phyloP scores from a whole-genome alignment of 2,113 vertebrate genomes.

The Accipiter cooperii region DNA sequence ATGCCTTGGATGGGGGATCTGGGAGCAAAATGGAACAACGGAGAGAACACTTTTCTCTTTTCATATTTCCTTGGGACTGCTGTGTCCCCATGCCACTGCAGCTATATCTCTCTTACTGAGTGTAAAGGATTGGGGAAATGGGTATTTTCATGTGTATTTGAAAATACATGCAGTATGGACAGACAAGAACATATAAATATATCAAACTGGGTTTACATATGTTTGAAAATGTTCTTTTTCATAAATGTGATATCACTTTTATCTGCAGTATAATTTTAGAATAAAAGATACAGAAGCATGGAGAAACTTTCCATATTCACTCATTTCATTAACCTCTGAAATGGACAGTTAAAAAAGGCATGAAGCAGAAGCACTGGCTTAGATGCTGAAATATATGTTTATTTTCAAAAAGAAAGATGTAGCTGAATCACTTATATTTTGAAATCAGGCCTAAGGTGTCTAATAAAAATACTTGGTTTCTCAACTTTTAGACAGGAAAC shows the following conservation, averaged over 20 bases:
- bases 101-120: not conserved
- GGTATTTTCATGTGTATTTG: not conserved
- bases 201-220: not conserved
- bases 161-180: not conserved
- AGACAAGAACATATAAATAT: not conserved
- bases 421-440: not conserved
- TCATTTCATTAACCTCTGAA: not conserved
- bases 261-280: not conserved
- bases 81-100: not conserved
- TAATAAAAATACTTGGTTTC: not conserved
- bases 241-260: not conserved
- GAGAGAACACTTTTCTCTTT: not conserved
- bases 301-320: not conserved
- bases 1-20: not conserved
- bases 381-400: not conserved
- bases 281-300: not conserved
- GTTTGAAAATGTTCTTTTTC: not conserved
- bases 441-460: conserved; percentile 32
- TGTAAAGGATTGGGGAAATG: not conserved
- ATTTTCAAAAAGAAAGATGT: not conserved
- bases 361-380: not conserved
- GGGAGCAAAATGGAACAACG: not conserved
- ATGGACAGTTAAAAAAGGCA: not conserved
- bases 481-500: not conserved
- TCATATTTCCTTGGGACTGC: not conserved